phyloP scores from a whole-genome alignment of 2,113 vertebrate genomes.

The Ivindomyrus marchei region DNA sequence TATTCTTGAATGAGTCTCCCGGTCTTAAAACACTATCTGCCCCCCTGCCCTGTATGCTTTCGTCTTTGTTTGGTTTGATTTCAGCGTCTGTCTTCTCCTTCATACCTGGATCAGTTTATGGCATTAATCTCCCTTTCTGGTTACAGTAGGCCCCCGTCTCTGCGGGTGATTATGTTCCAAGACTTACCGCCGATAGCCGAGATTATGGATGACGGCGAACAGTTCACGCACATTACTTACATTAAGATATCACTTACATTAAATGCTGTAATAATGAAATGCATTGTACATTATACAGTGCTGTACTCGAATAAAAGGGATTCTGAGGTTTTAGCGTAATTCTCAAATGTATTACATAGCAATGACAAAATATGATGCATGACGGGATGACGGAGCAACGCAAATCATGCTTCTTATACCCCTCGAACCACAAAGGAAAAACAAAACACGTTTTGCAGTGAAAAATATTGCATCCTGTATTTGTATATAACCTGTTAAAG shows the following conservation, averaged over 20 bases:
- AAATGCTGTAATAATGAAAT: not conserved
- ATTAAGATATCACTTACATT: not conserved
- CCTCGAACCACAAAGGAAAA: not conserved
- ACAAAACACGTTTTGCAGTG: not conserved
- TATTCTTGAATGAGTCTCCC: not conserved
- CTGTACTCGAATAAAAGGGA: not conserved
- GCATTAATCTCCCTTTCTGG: not conserved
- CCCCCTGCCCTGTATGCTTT: not conserved
- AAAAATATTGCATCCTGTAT: not conserved
- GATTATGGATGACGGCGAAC: not conserved
- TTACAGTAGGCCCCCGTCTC: not conserved
- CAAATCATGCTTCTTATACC: not conserved
- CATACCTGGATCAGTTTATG: not conserved
- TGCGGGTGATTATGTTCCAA: not conserved
- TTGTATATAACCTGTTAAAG: not conserved
- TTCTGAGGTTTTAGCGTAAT: not conserved
- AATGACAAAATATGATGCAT: not conserved
- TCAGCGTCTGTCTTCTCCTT: not conserved
- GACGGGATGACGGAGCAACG: not conserved
- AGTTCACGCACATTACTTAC: not conserved
- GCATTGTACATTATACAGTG: not conserved
- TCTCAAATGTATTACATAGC: not conserved
- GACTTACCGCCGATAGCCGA: not conserved
- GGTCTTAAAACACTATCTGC: not conserved
- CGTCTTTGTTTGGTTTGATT: not conserved